phyloP scores from a whole-genome alignment of 2,113 vertebrate species.

The Limnothrissa miodon region DNA sequence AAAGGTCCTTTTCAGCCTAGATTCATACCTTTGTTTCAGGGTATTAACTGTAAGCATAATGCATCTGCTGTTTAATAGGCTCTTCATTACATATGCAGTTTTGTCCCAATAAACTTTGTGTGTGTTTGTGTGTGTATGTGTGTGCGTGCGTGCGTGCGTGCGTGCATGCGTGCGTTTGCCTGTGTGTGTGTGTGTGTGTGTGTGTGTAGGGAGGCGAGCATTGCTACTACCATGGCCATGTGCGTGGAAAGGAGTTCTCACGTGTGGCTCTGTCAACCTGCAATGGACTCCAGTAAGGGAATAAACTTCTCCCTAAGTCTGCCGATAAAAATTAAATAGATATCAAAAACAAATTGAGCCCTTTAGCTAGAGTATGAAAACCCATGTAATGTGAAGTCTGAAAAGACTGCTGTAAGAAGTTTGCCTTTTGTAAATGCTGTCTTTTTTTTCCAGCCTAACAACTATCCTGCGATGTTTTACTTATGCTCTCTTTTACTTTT shows the following conservation, averaged over 20 bases:
- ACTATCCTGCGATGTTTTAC: not conserved
- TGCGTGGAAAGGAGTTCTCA: slow-evolving; percentile 84
- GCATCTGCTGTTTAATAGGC: not conserved
- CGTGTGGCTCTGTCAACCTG: slow-evolving; percentile 91
- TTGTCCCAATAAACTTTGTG: not conserved
- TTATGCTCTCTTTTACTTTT: not conserved
- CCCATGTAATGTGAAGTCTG: not conserved
- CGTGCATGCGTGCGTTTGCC: not conserved
- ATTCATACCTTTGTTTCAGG: not conserved
- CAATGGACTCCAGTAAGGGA: slow-evolving; percentile 94
- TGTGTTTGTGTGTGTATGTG: slow-evolving; percentile 29
- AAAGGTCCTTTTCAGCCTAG: not conserved
- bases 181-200: slow-evolving; percentile 31
- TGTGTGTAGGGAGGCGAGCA: slow-evolving; percentile 91
- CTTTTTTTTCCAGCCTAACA: not conserved
- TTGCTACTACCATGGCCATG: slow-evolving; percentile 93
- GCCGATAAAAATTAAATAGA: not conserved
- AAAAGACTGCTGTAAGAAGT: not conserved
- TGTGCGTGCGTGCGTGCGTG: not conserved
- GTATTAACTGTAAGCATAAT: not conserved
- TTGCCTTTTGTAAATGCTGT: not conserved
- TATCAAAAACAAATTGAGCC: not conserved
- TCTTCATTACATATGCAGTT: not conserved
- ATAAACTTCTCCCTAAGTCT: not conserved
- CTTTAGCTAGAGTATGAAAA: not conserved